These are phyloP conservation scores for Epizoanthus illoricatus DNA, from an alignment of 92 coral and sea anemone genomes.

Conservation along the genomic window DNA sequence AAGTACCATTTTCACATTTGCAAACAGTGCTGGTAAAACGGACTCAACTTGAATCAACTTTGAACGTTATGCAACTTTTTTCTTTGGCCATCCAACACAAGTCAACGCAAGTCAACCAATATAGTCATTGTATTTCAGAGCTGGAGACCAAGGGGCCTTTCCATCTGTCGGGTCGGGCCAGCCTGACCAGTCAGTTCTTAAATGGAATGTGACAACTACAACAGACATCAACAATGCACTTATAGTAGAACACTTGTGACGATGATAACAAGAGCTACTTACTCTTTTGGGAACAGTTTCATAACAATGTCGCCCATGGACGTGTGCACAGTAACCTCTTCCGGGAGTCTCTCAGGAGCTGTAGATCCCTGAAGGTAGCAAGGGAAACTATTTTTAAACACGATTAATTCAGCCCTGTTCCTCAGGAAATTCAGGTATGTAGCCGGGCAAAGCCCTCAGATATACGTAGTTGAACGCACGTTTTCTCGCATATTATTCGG, in stretches of 20 bases:
- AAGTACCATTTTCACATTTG: too few species aligned
- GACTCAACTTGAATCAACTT: background rate
- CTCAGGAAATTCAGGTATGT: too few species aligned
- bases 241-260: background rate
- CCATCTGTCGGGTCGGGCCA: too few species aligned
- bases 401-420: background rate
- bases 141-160: background rate
- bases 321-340: constrained; percentile 80
- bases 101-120: too few species aligned
- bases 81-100: too few species aligned
- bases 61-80: background rate
- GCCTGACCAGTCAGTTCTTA: too few species aligned
- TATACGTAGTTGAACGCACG: background rate
- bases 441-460: background rate
- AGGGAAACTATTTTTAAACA: background rate
- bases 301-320: constrained; percentile 90
- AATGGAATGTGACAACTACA: too few species aligned
- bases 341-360: constrained; percentile 77
- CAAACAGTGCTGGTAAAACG: too few species aligned
- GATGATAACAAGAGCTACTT: constrained; percentile 28
- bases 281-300: constrained; percentile 86
- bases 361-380: constrained; percentile 65
- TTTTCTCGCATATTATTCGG: too few species aligned
- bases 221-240: too few species aligned
- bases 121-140: background rate